Base-by-base conservation (phyloP, 2,888 invertebrate genomes). In the Lepidonotus clava region DNA sequence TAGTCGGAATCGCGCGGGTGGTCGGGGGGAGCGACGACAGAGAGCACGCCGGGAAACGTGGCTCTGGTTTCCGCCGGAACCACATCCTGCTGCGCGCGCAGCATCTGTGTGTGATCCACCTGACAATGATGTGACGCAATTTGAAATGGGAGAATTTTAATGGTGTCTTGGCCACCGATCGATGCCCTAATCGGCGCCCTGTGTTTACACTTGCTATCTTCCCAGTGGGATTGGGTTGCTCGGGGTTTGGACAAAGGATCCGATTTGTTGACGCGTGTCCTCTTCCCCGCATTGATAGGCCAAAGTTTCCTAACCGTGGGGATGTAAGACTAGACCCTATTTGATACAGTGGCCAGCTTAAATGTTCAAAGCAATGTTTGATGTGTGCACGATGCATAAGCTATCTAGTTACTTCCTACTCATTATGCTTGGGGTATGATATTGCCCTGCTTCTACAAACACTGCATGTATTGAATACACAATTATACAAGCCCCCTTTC, bases 71-170 rank as follows among this genome's bases (percentile, higher is more conserved):
- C 66, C 66, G 8, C 46, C 46, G 18, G 8, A 46, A 24, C 28
- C 66, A 24, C 66, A 24, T 66, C 66, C 66, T 28, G 32, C 18
- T 32, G 28, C 66, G 32, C 1, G 1, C 2, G 28, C 66, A 28
- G 8, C 46, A 8, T 11, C 46, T 24, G 28, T 32, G 80, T 46
- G 46, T 80, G 80, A 46, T 41, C 80, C 28, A n/a, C n/a, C n/a
- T 46, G 80, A 80, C 80, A 80, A 80, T 80, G 28, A 80, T 80
- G 80, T 80, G 80, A 80, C 80, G 80, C 80, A 80, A 80, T 80
- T 80, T 28, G 80, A 80, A 80, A 80, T 41, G 8, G 51, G 80
- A 80, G 80, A 80, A 24, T 80, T 80, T 80, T 80, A 80, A 80
- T 80, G 80, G 80, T 46, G 41, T 24, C 80, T 18, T 18, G 46